These are phyloP conservation scores for Petrocephalus schoutedeni DNA, from an alignment of 2,797 vertebrate species.

Conservation along the genomic window DNA sequence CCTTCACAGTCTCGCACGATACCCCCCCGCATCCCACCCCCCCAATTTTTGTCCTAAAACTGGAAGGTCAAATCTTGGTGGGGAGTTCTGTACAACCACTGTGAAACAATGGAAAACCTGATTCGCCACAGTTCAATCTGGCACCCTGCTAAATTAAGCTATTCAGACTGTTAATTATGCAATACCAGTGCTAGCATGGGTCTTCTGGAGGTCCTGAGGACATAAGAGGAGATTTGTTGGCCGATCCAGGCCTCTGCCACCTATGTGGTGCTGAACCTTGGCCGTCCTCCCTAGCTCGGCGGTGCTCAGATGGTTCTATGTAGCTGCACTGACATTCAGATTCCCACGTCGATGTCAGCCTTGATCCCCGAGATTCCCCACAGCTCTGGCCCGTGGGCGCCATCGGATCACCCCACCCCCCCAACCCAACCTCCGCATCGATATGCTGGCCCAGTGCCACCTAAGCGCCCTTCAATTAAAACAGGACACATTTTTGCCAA, in stretches of 20 bases:
- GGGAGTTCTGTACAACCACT: background rate
- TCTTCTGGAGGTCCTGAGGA: background rate
- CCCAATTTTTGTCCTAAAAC: background rate
- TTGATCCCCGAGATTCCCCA: background rate
- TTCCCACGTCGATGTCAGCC: background rate
- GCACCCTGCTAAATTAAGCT: constrained; percentile 2
- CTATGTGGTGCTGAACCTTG: background rate
- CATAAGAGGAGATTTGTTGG: background rate
- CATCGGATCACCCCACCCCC: background rate
- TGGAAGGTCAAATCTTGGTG: background rate
- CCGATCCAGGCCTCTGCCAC: background rate
- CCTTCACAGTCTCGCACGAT: background rate
- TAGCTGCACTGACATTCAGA: background rate
- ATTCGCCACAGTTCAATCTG: background rate
- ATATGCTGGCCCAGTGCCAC: background rate
- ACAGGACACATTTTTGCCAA: background rate
- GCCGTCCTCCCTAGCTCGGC: background rate
- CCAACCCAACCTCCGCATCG: background rate
- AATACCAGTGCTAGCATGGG: background rate
- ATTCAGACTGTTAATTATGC: constrained; percentile 5
- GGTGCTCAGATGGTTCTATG: background rate
- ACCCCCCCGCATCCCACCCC: background rate
- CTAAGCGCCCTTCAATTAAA: background rate
- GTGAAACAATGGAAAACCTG: background rate
- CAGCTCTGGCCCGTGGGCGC: no score